These are phyloP conservation scores for Anhinga anhinga DNA, from an alignment of 2,113 vertebrate species.

Conservation along the genomic window DNA sequence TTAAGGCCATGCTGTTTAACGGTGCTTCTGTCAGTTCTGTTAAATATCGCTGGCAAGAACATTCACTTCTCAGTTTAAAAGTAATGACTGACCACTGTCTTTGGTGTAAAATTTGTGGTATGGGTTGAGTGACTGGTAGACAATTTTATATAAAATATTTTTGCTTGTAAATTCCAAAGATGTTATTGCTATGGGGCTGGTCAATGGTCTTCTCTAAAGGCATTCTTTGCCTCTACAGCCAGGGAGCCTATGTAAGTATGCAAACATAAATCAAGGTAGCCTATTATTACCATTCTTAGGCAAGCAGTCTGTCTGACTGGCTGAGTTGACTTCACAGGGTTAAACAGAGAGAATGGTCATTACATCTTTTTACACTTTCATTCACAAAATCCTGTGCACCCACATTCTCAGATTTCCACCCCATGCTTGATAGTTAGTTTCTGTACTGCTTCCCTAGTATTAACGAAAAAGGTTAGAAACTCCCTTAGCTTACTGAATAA, in stretches of 20 bases:
- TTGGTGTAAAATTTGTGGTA: not conserved
- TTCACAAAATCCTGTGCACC: slow-evolving; percentile 39
- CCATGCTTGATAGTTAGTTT: not conserved
- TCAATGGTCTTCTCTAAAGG: not conserved
- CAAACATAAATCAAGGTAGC: not conserved
- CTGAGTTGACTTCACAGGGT: slow-evolving; percentile 37
- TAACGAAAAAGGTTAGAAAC: not conserved
- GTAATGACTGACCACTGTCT: not conserved
- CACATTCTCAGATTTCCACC: slow-evolving; percentile 1
- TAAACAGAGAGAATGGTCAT: not conserved
- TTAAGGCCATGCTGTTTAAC: not conserved
- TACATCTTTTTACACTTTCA: slow-evolving; percentile 39
- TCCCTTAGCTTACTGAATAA: not conserved
- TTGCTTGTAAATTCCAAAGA: not conserved
- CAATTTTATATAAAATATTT: slow-evolving; percentile 12
- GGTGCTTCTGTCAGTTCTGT: not conserved
- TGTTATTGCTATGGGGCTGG: not conserved
- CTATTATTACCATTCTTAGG: slow-evolving; percentile 54
- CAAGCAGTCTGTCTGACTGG: slow-evolving; percentile 18
- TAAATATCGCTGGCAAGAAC: not conserved
- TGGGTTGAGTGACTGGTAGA: not conserved
- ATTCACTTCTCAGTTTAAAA: not conserved
- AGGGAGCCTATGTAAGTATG: not conserved
- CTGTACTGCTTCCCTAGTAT: not conserved
- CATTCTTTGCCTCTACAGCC: not conserved